Evolutionary conservation across 2,888 invertebrate species (phyloP).

Genomic region (Dryobota labecula): DNA sequence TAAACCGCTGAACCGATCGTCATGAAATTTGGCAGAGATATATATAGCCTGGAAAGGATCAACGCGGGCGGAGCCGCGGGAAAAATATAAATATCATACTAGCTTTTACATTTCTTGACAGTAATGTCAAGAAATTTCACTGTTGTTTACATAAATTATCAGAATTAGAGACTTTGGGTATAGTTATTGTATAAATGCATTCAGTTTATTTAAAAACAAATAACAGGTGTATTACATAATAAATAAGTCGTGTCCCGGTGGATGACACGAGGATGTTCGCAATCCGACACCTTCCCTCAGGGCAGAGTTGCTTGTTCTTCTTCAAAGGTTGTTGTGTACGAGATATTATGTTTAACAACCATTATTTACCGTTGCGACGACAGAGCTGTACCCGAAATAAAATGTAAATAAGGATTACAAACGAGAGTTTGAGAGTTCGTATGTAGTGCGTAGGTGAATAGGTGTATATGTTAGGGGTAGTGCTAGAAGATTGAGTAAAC

Average conservation of each 20-base stretch:
- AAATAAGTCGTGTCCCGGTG: constrained; percentile 19
- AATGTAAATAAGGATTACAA: constrained; percentile 25
- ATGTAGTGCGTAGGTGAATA: not conserved
- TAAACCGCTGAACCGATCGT: no score
- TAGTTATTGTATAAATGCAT: not conserved
- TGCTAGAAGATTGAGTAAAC: no score
- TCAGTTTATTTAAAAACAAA: constrained; percentile 1
- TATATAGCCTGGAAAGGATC: no score
- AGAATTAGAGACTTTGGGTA: no score
- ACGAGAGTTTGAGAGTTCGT: not conserved
- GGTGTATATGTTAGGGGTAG: no score
- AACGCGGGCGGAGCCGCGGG: no score
- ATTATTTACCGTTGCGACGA: constrained; percentile 31
- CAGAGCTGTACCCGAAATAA: not conserved
- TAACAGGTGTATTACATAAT: not conserved
- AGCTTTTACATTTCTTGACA: no score
- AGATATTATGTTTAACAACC: constrained; percentile 37
- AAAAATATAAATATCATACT: no score
- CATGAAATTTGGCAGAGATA: no score
- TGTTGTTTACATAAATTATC: no score
- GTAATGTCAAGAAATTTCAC: no score
- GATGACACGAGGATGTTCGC: constrained; percentile 24
- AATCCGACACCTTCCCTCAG: constrained; percentile 30
- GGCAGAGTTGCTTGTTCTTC: constrained; percentile 17
- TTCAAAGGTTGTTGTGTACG: constrained; percentile 35